A percentile compares a stretch with the other conserved stretches of the same genome.
Evolutionary conservation across 1,140 invertebrate species (phyloP).

Genomic region (Orussus abietinus): DNA sequence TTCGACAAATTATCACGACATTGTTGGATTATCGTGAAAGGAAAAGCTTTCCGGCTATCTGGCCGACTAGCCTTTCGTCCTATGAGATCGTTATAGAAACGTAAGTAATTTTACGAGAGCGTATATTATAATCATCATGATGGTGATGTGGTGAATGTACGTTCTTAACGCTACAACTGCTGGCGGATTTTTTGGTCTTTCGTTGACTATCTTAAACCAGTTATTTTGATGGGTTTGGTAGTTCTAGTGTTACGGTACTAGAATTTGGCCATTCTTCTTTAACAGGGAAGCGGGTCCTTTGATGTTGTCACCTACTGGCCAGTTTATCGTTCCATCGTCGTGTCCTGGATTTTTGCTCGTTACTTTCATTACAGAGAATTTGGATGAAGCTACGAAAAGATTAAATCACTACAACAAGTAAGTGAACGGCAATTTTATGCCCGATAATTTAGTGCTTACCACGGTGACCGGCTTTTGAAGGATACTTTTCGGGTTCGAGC

Average conservation of each 20-base stretch:
- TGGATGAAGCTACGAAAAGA: slow-evolving; percentile 67
- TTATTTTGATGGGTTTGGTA: too few species aligned
- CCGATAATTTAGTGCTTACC: too few species aligned
- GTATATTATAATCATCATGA: background rate
- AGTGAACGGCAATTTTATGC: too few species aligned
- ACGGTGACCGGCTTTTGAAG: too few species aligned
- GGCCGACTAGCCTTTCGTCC: slow-evolving; percentile 67
- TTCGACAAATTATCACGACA: slow-evolving; percentile 76
- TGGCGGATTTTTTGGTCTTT: background rate
- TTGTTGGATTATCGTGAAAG: slow-evolving; percentile 73
- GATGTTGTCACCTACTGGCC: slow-evolving; percentile 89
- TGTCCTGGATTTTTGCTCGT: slow-evolving; percentile 81
- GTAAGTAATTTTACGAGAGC: slow-evolving; percentile 55
- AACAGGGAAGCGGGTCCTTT: slow-evolving; percentile 81
- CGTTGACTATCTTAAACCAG: too few species aligned
- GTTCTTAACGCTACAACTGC: background rate
- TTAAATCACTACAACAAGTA: slow-evolving; percentile 74
- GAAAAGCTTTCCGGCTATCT: slow-evolving; percentile 65
- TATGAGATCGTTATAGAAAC: slow-evolving; percentile 89
- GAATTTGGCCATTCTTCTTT: slow-evolving; percentile 28
- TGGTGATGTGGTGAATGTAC: too few species aligned
- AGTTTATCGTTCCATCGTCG: slow-evolving; percentile 86
- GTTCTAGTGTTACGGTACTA: too few species aligned
- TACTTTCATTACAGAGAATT: slow-evolving; percentile 76
- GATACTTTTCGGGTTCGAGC: too few species aligned